Percentiles rank a stretch among this genome's conserved stretches.
These are phyloP conservation scores for Nothoprocta pentlandii DNA, from an alignment of 2,113 vertebrate genomes.

Conservation along the genomic window DNA sequence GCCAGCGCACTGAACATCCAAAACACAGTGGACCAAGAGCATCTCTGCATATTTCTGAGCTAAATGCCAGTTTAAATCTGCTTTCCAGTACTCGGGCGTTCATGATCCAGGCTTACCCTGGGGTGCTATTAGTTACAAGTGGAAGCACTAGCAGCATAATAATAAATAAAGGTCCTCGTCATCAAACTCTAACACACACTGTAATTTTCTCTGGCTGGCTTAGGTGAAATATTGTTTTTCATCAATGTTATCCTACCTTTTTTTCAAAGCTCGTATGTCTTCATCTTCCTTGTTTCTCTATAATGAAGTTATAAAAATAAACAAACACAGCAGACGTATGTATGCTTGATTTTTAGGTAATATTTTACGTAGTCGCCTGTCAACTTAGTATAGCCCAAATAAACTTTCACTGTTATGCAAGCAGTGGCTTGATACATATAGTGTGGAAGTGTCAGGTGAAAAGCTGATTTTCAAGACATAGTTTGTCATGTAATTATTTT, in stretches of 20 bases:
- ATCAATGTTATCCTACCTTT: not conserved
- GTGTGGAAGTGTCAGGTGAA: not conserved
- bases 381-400: not conserved
- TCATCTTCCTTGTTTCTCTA: not conserved
- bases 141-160: not conserved
- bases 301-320: not conserved
- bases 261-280: not conserved
- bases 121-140: not conserved
- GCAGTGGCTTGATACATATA: not conserved
- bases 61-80: not conserved
- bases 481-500: constrained; percentile 50
- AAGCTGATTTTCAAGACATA: not conserved
- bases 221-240: not conserved
- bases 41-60: not conserved
- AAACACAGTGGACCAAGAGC: not conserved
- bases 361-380: not conserved
- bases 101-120: not conserved
- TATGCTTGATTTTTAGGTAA: not conserved
- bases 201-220: not conserved
- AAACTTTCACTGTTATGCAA: not conserved
- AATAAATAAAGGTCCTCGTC: not conserved
- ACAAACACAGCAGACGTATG: not conserved
- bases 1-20: not conserved
- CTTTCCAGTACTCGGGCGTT: not conserved
- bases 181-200: not conserved